Percentiles rank a stretch among this genome's conserved stretches.
Evolutionary conservation across 2,113 vertebrate genomes (phyloP).

Genomic region (Lepus europaeus): DNA sequence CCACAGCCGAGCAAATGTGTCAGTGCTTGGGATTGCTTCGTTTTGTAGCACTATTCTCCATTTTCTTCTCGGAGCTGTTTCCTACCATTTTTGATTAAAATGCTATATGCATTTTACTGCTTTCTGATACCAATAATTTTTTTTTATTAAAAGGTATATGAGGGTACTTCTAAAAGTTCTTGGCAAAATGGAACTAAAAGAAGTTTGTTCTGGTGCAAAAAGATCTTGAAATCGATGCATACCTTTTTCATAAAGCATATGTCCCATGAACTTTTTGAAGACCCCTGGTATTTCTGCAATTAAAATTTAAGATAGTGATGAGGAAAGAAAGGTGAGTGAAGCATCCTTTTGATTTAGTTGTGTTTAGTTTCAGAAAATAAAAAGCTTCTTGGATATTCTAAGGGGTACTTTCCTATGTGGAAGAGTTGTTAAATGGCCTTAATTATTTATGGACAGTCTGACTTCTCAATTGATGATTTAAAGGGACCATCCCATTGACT

Average conservation of each 20-base stretch:
- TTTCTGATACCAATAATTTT: constrained; percentile 49
- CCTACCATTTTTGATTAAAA: constrained; percentile 42
- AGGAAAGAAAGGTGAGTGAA: constrained; percentile 41
- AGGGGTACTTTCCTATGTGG: constrained; percentile 40
- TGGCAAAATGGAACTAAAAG: no score
- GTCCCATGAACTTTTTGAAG: no score
- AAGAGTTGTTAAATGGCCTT: background rate
- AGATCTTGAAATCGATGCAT: no score
- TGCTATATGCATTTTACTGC: constrained; percentile 44
- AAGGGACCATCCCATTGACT: constrained; percentile 76
- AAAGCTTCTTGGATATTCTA: constrained; percentile 25
- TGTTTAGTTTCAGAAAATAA: constrained; percentile 30
- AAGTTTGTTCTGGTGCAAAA: no score
- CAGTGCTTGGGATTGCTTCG: constrained; percentile 49
- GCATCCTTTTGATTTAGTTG: constrained; percentile 34
- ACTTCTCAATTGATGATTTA: constrained; percentile 74
- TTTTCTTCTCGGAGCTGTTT: constrained; percentile 58
- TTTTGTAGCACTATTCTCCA: constrained; percentile 19
- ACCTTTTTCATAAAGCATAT: no score
- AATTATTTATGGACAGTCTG: constrained; percentile 58
- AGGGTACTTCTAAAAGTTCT: no score
- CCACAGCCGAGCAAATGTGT: constrained; percentile 74
- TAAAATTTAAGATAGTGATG: background rate
- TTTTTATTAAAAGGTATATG: constrained; percentile 15
- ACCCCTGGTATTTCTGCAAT: constrained; percentile 1